These are phyloP conservation scores for Nibea albiflora DNA, from an alignment of 2,113 vertebrate species.

Conservation along the genomic window DNA sequence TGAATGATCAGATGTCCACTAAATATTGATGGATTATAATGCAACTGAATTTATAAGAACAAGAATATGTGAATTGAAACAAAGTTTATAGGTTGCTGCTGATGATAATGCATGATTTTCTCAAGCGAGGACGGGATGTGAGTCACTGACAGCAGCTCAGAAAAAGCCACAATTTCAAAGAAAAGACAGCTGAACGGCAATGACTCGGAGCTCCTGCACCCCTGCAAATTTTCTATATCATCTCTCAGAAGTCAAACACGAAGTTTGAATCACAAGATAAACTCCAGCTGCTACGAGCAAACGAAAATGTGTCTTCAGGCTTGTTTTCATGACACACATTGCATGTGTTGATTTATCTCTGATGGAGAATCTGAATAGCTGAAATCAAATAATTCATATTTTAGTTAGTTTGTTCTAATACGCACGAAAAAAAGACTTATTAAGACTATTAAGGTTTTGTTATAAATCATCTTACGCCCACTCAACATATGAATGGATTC, in stretches of 20 bases:
- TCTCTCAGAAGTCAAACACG: not conserved
- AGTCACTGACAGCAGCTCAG: not conserved
- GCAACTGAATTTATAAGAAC: not conserved
- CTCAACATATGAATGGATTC: not conserved
- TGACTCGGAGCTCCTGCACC: not conserved
- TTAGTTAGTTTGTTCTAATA: no score
- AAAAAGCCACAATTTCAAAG: constrained; percentile 15
- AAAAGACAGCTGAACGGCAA: constrained; percentile 3
- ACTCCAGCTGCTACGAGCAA: not conserved
- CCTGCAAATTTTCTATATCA: constrained; percentile 4
- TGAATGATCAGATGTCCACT: not conserved
- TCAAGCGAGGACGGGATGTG: not conserved
- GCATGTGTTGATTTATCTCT: not conserved
- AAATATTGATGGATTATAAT: not conserved
- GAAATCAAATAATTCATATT: not conserved
- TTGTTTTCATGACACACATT: not conserved
- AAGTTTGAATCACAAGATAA: constrained; percentile 2
- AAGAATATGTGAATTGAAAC: not conserved
- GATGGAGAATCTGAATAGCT: not conserved
- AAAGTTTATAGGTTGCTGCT: not conserved
- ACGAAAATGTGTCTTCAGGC: not conserved
- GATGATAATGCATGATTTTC: not conserved
- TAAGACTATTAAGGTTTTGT: not conserved
- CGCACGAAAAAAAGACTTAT: no score
- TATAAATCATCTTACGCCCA: not conserved